Evolutionary conservation across 1,140 invertebrate species (phyloP), one percentile per base, ranked within the genome.

Genomic region (Panagrolaimus sp.): DNA sequence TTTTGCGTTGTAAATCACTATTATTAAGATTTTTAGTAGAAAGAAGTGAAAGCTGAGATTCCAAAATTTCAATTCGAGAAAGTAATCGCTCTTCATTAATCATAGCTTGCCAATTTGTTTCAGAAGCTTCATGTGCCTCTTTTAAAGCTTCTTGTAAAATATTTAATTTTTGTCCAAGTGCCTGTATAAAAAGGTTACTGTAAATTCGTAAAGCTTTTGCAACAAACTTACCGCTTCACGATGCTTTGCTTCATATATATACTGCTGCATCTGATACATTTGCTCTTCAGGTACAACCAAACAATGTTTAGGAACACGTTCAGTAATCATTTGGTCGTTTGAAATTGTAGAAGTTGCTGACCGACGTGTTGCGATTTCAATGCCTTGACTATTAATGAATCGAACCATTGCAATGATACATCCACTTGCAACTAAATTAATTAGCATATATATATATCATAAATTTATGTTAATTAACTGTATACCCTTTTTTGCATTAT

Each of bases 341-440:
- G 16, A 23, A 20, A n/a, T 38, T 20, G 47, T 43, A 7, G 2
- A 4, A 4, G 31, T 4, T 27, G 38, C n/a, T 16, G 27, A 69
- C 25, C 53, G 43, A 61, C 61, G 63, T 23, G 74, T 47, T 44
- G 27, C 51, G 31, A 62, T 64, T 45, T 80, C 78, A 42, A 77
- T 65, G 9, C 9, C 94, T 93, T 87, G 96, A 92, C 9, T 91
- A 79, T 95, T 87, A 85, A 89, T 97, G 9, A 98, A 86, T 78
- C 91, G 91, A 20, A 98, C 87, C 4, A 90, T 91, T 0, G 93
- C 93, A 61, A 97, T 90, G 73, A 98, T 96, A 84, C 95, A 96
- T 14, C 92, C 92, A 84, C 96, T 93, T 0, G 92, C 92, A 31
- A 97, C 92, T 89, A 80, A 47, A 86, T 85, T 38, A 38, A 38